Evolutionary conservation across 2,113 vertebrate genomes (phyloP).

Genomic region (Pleuronectes platessa): DNA sequence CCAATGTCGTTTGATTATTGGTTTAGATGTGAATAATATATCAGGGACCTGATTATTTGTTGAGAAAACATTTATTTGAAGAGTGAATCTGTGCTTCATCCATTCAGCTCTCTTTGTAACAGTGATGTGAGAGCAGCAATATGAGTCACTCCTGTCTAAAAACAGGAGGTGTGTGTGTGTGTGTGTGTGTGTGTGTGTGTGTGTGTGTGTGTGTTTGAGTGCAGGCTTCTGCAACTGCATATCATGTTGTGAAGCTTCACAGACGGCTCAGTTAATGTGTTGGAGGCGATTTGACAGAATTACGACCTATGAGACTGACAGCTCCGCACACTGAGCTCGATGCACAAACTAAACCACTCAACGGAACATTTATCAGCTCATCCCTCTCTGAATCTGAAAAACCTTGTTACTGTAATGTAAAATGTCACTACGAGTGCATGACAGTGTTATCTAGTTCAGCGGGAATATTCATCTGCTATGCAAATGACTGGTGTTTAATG

Average conservation of each 20-base stretch:
- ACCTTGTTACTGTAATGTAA: conserved; percentile 2
- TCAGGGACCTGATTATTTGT: background rate
- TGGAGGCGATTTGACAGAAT: conserved; percentile 14
- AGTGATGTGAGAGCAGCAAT: conserved; percentile 31
- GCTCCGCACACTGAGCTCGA: background rate
- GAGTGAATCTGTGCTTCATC: background rate
- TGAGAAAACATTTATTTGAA: background rate
- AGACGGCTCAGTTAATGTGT: background rate
- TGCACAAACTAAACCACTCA: conserved; percentile 3
- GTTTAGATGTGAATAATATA: background rate
- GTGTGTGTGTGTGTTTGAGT: conserved; percentile 2
- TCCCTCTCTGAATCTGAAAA: conserved; percentile 8
- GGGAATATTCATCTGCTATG: conserved; percentile 24
- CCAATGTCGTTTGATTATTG: background rate
- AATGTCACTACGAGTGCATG: background rate
- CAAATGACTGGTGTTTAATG: conserved; percentile 55
- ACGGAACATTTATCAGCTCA: background rate
- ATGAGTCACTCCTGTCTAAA: background rate
- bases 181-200: conserved; percentile 13
- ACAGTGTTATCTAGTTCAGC: conserved; percentile 26
- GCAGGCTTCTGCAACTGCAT: background rate
- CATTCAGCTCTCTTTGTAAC: background rate
- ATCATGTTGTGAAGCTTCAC: conserved; percentile 9
- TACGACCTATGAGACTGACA: conserved; percentile 7
- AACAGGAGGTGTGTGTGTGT: conserved; percentile 18